These are phyloP conservation scores for Neoitamus cyanurus DNA, from an alignment of 2,888 invertebrate genomes.

Conservation along the genomic window DNA sequence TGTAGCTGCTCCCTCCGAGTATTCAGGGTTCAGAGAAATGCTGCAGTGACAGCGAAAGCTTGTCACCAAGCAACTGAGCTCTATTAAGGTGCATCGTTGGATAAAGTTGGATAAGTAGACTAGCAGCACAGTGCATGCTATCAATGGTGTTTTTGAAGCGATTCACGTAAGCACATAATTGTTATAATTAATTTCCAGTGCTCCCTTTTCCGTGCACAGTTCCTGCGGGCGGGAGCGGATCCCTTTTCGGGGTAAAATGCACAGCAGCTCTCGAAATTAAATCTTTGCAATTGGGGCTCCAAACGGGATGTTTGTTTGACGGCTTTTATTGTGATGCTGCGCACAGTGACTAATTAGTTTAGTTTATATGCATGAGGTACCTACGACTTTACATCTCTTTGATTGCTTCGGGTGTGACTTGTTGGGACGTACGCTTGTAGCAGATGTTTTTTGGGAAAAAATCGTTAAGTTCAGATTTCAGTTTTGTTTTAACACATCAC, in stretches of 20 bases:
- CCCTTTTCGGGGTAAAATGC: background rate
- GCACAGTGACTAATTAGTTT: background rate
- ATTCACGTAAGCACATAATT: background rate
- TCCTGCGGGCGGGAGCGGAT: background rate
- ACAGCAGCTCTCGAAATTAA: background rate
- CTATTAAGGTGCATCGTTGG: slow-evolving; percentile 26
- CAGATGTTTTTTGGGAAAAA: background rate
- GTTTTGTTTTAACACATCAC: too few relatives aligned
- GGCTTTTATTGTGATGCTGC: background rate
- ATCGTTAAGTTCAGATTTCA: too few relatives aligned
- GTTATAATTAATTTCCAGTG: background rate
- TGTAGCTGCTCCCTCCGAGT: background rate
- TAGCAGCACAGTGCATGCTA: background rate
- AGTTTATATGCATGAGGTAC: background rate
- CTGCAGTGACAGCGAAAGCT: background rate
- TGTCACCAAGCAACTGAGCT: slow-evolving; percentile 25
- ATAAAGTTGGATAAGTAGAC: slow-evolving; percentile 31
- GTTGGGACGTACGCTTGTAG: background rate
- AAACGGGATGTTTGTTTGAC: background rate
- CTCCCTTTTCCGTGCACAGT: background rate
- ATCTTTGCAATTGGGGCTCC: background rate
- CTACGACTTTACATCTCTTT: too few relatives aligned
- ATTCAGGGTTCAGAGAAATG: background rate
- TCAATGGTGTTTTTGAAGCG: background rate
- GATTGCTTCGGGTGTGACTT: background rate